Evolutionary conservation across 2,797 vertebrate genomes (phyloP).

Genomic region (Odontamblyopus rebecca): DNA sequence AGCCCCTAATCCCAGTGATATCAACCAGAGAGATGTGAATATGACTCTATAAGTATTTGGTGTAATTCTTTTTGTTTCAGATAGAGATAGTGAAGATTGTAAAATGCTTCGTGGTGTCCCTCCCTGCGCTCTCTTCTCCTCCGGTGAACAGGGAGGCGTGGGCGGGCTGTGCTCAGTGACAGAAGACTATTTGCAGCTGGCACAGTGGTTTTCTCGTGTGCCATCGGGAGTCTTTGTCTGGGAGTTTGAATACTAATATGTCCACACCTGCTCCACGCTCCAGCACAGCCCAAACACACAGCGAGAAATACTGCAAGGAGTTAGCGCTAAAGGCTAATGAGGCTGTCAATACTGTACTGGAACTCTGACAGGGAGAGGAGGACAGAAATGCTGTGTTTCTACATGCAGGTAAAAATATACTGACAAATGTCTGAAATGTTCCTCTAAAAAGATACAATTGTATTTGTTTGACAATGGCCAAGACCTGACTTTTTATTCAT

Average conservation of each 20-base stretch:
- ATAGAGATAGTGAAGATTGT: neutral
- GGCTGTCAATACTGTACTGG: neutral
- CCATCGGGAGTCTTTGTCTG: constrained; percentile 41
- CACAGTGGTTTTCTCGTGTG: constrained; percentile 32
- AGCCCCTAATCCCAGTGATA: too few species aligned
- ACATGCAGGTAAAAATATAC: too few species aligned
- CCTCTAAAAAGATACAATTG: too few species aligned
- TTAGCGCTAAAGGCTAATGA: neutral
- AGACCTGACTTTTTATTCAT: too few species aligned
- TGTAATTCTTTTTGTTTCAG: neutral
- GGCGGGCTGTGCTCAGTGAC: constrained; percentile 26
- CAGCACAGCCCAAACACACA: constrained; percentile 7
- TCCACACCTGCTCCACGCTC: constrained; percentile 36
- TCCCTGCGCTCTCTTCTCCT: neutral
- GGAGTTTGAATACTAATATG: constrained; percentile 45
- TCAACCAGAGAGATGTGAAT: neutral
- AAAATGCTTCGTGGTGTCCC: neutral
- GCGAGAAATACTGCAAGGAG: neutral
- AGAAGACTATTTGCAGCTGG: constrained; percentile 48
- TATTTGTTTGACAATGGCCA: too few species aligned
- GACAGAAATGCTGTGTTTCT: neutral
- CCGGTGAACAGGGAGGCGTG: neutral
- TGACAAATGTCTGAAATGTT: too few species aligned
- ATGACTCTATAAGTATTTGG: neutral
- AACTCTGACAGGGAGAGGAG: neutral